Evolutionary conservation across 1,140 invertebrate species (phyloP), one percentile per base, ranked within the genome.

Genomic region (Acromyrmex echinatior): DNA sequence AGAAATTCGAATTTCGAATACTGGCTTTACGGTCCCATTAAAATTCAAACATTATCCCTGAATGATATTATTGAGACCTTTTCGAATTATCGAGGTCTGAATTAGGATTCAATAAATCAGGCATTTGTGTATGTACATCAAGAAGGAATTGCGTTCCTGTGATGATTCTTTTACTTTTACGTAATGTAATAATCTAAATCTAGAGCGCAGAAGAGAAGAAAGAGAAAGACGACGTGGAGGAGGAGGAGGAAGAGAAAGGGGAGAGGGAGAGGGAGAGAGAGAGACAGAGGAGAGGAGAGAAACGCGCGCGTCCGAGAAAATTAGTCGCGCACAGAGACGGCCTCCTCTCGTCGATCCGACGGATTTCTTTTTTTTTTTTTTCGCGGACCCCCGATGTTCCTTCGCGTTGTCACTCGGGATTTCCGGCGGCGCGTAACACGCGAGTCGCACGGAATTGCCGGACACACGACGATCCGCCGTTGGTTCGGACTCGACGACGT

Each of bases 1-100:
- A 86, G 86, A 63, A 87, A 89, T 86, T 87, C 88, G 70, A 90
- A 90, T 89, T 89, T 73, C 85, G 86, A 87, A 87, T 79, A 77
- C 76, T 58, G 82, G 74, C 78, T 86, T 87, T 78, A 89, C 53
- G 28, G 81, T 79, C 81, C 21, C 21, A 21, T 81, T 77, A 65
- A 77, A 63, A 76, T 77, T 77, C 82, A 65, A 65, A 79, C 31
- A n/a, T 68, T 86, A 86, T 79, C 35, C 35, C 18, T 25, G 21
- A 71, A 71, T n/a, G 9, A 39, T 35, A 58, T 68, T 25, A 58
- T 76, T 45, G 58, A 51, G 56, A 5, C 28, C 28, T 31, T 31
- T 31, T 4, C 28, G 28, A 31, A 31, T 31, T 31, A 58, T 76
- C 56, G 58, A 51, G 56, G 9, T 10, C 16, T 14, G 25, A 28